These are phyloP conservation scores for Drosophila pseudotakahashii DNA, from an alignment of 2,888 invertebrate genomes.

Conservation along the genomic window DNA sequence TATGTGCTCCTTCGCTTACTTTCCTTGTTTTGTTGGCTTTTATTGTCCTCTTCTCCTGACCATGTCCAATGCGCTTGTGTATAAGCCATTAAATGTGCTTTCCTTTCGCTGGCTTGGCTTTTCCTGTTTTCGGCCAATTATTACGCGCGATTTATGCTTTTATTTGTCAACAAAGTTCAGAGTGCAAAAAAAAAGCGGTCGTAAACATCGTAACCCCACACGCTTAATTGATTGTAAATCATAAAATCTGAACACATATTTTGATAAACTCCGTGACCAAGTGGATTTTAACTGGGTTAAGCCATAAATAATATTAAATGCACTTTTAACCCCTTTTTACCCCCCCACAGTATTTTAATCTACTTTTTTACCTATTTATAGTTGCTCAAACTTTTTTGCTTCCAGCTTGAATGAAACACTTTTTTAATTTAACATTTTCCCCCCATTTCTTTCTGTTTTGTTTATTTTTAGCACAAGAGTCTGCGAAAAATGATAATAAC, in stretches of 20 bases:
- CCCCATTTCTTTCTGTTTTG: slow-evolving; percentile 57
- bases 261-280: slow-evolving; percentile 31
- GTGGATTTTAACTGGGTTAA: slow-evolving; percentile 14
- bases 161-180: slow-evolving; percentile 74
- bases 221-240: slow-evolving; percentile 49
- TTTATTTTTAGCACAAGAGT: slow-evolving; percentile 83
- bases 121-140: slow-evolving; percentile 72
- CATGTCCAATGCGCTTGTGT: slow-evolving; percentile 56
- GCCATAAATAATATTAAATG: slow-evolving; percentile 15
- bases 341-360: slow-evolving; percentile 6
- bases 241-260: slow-evolving; percentile 26
- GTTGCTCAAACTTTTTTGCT: slow-evolving; percentile 5
- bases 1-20: slow-evolving; percentile 29
- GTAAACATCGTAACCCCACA: slow-evolving; percentile 23
- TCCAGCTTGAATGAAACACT: slow-evolving; percentile 23
- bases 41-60: slow-evolving; percentile 43
- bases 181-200: slow-evolving; percentile 4
- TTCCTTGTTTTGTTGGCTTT: slow-evolving; percentile 40
- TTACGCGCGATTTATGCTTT: slow-evolving; percentile 79
- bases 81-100: slow-evolving; percentile 74
- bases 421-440: slow-evolving; percentile 50
- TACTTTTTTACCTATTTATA: slow-evolving; percentile 29
- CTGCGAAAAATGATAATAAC: slow-evolving; percentile 83
- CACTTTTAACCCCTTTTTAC: slow-evolving; percentile 18
- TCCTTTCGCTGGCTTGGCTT: slow-evolving; percentile 39